Evolutionary conservation across 1,140 invertebrate genomes (phyloP).

Genomic region (Sinella curviseta): DNA sequence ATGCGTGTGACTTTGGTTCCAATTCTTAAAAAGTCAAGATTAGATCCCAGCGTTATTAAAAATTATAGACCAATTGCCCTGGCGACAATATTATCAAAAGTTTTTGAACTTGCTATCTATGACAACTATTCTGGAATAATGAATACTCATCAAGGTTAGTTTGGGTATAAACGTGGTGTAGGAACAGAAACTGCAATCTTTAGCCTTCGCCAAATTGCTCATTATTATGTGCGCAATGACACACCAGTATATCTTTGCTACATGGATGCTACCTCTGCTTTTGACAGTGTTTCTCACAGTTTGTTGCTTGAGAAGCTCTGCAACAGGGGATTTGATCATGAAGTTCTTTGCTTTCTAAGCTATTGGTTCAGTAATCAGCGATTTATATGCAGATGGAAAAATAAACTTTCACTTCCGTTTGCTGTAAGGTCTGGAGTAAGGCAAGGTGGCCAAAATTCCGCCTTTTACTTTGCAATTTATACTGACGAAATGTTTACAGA

Average conservation of each 20-base stretch:
- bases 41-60: too few species aligned
- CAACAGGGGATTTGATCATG: neutral
- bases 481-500: neutral
- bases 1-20: too few species aligned
- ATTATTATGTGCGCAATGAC: neutral
- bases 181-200: neutral
- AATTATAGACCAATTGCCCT: too few species aligned
- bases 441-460: neutral
- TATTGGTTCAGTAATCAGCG: neutral
- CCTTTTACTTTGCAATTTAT: neutral
- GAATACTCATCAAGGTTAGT: neutral
- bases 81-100: conserved; percentile 1
- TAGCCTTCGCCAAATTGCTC: neutral
- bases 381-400: neutral
- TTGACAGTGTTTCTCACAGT: neutral
- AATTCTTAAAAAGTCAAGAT: too few species aligned
- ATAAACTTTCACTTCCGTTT: neutral
- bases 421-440: neutral
- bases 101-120: neutral
- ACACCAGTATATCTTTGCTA: conserved; percentile 19
- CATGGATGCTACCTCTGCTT: neutral
- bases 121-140: neutral
- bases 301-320: neutral
- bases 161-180: conserved; percentile 2
- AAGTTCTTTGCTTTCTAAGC: neutral